Conservation (phyloP, 2,113 vertebrate species). For the Tringa solitaria region DNA sequence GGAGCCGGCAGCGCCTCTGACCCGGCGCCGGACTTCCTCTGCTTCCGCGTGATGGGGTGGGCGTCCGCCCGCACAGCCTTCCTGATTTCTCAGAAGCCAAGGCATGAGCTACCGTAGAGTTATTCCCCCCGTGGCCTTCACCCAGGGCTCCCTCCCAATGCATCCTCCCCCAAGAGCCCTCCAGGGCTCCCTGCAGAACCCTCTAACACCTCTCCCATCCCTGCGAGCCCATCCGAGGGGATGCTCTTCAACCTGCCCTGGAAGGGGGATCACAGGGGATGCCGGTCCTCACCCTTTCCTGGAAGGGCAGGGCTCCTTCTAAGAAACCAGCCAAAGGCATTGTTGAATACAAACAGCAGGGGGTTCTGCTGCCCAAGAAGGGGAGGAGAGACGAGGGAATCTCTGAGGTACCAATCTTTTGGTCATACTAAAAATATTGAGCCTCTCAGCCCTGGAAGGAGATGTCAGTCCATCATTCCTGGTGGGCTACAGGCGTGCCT, state of each 20-base stretch:
- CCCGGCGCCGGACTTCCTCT: background rate
- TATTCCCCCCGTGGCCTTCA: background rate
- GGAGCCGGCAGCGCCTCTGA: background rate
- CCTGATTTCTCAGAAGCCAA: conserved; percentile 49
- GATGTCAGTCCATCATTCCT: background rate
- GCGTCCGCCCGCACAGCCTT: background rate
- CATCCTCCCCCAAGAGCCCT: background rate
- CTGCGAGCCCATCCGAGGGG: background rate
- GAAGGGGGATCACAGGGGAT: too few relatives aligned
- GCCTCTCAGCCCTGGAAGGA: background rate
- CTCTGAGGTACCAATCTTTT: background rate
- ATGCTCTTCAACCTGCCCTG: background rate
- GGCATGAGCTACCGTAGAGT: background rate
- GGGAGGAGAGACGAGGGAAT: background rate
- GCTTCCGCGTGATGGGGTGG: background rate
- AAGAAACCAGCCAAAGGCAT: fast-evolving
- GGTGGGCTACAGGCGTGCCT: background rate
- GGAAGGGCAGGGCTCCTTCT: background rate
- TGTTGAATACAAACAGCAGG: background rate
- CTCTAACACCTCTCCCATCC: background rate
- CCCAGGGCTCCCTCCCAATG: fast-evolving
- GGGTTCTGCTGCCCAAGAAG: background rate
- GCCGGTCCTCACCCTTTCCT: background rate
- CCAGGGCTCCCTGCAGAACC: background rate
- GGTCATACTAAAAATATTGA: background rate